These are phyloP conservation scores for Periparus ater DNA, from an alignment of 2,797 vertebrate species.

Conservation along the genomic window DNA sequence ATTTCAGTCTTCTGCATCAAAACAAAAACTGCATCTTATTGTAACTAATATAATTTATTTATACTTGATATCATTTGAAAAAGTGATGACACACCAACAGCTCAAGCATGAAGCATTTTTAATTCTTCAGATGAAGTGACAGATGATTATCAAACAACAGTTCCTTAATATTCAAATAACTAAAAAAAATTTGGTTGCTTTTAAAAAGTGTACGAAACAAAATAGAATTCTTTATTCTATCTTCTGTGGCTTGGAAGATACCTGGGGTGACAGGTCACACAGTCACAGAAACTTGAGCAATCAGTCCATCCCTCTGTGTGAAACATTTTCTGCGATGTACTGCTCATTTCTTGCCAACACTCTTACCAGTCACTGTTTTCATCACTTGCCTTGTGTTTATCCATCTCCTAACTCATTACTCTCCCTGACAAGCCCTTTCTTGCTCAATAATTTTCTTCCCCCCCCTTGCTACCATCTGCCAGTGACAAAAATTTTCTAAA, in stretches of 20 bases:
- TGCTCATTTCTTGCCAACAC: slow-evolving; percentile 24
- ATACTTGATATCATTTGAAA: slow-evolving; percentile 72
- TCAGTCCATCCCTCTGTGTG: not conserved
- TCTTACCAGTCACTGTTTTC: slow-evolving; percentile 35
- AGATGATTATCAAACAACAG: slow-evolving; percentile 54
- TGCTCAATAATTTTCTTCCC: not conserved
- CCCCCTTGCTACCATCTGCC: not conserved
- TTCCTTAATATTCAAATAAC: slow-evolving; percentile 46
- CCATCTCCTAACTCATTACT: slow-evolving; percentile 41
- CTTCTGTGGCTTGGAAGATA: not conserved
- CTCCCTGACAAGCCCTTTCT: slow-evolving; percentile 41
- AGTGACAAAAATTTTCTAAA: slow-evolving; percentile 7
- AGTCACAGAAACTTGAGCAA: not conserved
- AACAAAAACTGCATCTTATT: slow-evolving; percentile 72
- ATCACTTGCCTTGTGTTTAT: slow-evolving; percentile 58
- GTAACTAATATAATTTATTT: slow-evolving; percentile 74
- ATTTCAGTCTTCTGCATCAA: slow-evolving; percentile 54
- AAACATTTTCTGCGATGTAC: not conserved
- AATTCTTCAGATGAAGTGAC: slow-evolving; percentile 66
- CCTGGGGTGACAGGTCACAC: not conserved
- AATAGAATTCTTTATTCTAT: not conserved
- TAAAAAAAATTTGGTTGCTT: not conserved
- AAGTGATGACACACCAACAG: slow-evolving; percentile 59
- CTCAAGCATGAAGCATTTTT: slow-evolving; percentile 67
- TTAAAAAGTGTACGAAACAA: not conserved